A percentile compares a stretch with the other conserved stretches of the same genome.
Conservation (phyloP, 2,888 invertebrate genomes). For the Tachina lurida region DNA sequence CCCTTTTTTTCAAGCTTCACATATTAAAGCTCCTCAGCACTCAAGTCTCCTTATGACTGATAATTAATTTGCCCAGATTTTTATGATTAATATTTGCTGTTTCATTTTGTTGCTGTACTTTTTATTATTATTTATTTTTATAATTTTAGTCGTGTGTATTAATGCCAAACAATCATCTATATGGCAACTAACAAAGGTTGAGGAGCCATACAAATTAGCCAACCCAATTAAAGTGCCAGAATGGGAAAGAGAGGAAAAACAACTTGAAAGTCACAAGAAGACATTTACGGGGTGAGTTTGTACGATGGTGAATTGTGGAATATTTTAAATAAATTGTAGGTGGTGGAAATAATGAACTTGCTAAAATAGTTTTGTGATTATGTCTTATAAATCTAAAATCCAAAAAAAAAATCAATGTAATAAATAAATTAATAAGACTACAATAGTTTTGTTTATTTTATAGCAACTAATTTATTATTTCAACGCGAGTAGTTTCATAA, state of each 20-base stretch:
- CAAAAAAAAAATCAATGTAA: not conserved
- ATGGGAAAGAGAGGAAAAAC: not conserved
- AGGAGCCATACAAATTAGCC: constrained; percentile 44
- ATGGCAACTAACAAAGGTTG: constrained; percentile 54
- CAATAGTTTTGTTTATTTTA: not conserved
- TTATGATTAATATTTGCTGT: constrained; percentile 63
- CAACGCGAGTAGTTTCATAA: not conserved
- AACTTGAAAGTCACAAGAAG: not conserved
- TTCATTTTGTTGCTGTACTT: constrained; percentile 24
- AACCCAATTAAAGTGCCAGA: constrained; percentile 20
- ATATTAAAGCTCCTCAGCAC: constrained; percentile 50
- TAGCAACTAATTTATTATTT: not conserved
- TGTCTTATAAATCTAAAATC: constrained; percentile 48
- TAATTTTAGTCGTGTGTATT: constrained; percentile 28
- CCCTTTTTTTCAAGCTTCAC: constrained; percentile 3
- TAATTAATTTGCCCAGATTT: constrained; percentile 71
- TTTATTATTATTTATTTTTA: constrained; percentile 26
- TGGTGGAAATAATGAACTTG: constrained; percentile 15
- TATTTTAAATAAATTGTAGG: not conserved
- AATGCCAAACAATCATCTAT: constrained; percentile 46
- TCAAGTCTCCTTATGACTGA: constrained; percentile 60
- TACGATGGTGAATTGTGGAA: constrained; percentile 1
- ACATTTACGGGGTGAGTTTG: constrained; percentile 26
- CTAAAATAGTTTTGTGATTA: constrained; percentile 47
- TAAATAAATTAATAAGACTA: constrained; percentile 13